phyloP scores from a whole-genome alignment of 2,113 vertebrate species.

The Xerus inauris region DNA sequence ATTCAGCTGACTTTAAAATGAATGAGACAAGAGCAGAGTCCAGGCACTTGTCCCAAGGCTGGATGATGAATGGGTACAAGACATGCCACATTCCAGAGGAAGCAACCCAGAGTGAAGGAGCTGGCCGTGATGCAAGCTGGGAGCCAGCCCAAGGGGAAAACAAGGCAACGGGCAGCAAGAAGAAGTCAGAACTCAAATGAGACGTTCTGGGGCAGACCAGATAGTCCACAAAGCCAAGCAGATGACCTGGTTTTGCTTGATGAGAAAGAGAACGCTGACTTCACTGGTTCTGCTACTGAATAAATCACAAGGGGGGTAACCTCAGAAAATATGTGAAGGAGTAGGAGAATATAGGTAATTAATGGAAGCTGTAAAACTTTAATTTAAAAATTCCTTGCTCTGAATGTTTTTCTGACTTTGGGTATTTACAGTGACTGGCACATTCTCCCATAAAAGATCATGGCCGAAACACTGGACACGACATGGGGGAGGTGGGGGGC shows the following conservation, averaged over 20 bases:
- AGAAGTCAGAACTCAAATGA: background rate
- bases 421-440: background rate
- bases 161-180: background rate
- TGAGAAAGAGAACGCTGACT: conserved; percentile 31
- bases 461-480: no score
- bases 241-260: background rate
- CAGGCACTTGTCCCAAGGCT: background rate
- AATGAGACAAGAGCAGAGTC: background rate
- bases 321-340: conserved; percentile 56
- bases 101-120: background rate
- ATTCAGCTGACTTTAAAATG: background rate
- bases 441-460: background rate
- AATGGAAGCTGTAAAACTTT: conserved; percentile 25
- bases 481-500: no score
- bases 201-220: background rate
- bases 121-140: fast-evolving
- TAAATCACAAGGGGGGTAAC: conserved; percentile 46
- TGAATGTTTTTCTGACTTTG: conserved; percentile 51
- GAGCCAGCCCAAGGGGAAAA: background rate
- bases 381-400: conserved; percentile 75
- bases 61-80: background rate
- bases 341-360: conserved; percentile 49
- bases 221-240: background rate
- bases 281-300: background rate
- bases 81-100: background rate